Evolutionary conservation across 1,140 invertebrate species (phyloP), one percentile per base, ranked within the genome.

Genomic region (Babylonia areolata): DNA sequence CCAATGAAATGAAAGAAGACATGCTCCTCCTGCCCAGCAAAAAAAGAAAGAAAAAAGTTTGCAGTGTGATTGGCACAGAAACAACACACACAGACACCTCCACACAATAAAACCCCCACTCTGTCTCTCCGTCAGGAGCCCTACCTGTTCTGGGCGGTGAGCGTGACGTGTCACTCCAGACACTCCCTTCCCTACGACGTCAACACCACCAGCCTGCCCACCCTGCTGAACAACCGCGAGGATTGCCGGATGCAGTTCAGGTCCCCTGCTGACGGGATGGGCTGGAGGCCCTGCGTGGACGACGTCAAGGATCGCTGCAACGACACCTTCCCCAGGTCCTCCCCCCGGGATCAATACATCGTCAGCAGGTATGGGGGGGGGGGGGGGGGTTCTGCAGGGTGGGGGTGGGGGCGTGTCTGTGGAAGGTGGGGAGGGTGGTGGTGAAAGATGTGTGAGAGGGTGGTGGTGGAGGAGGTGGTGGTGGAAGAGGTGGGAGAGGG

Each of bases 101-200:
- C 58, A 64, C 58, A 64, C 58, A 64, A 0, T 5, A 12, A 64
- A 12, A 64, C 58, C 15, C 58, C 15, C 9, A 23, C 58, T 23
- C 58, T n/a, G n/a, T 51, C 46, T 51, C 71, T 15, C 33, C 23
- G n/a, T 5, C 40, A 84, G 82, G 82, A 84, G 31, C 37, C 58
- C 6, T 84, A 69, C 69, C 37, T 46, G 37, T 84, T 75, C 82
- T 84, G 82, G 82, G 17, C 17, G 42, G 54, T 64, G 1, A 33
- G 28, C n/a, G 39, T 75, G 31, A 46, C 73, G 23, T 84, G 82
- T 31, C 39, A 35, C 11, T 84, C 69, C 35, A 31, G 20, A n/a
- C 6, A 46, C 0, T 0, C 17, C 23, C 39, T 84, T 12, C 64
- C 64, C 23, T 84, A 69, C 69, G 6, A 42, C 82, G 28, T 23